phyloP scores from a whole-genome alignment of 2,797 vertebrate genomes.

The Cebuella pygmaea region DNA sequence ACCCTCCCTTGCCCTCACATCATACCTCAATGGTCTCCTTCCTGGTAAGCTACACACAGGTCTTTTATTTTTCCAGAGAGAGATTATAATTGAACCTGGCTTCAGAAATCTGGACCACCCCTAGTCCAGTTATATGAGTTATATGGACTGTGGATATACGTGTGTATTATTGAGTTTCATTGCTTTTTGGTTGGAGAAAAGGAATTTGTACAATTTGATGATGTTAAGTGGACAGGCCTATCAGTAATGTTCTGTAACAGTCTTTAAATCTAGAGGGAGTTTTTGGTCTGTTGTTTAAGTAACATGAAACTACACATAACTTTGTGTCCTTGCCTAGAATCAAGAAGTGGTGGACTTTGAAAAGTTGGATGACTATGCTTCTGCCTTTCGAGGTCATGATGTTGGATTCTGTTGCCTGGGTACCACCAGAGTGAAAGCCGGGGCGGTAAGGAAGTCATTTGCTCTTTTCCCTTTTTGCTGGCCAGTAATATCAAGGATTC shows the following conservation, averaged over 20 bases:
- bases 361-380: conserved; percentile 89
- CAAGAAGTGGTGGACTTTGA: conserved; percentile 97
- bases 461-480: neutral
- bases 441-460: conserved; percentile 87
- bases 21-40: neutral
- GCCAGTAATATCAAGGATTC: neutral
- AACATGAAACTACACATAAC: neutral
- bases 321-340: conserved; percentile 82
- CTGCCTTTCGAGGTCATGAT: conserved; percentile 93
- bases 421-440: conserved; percentile 93
- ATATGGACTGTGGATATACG: neutral
- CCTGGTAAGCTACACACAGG: neutral
- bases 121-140: neutral
- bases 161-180: neutral
- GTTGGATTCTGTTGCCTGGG: conserved; percentile 97
- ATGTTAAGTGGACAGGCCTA: neutral
- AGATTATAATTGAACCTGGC: conserved; percentile 17
- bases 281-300: neutral
- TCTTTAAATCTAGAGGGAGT: neutral
- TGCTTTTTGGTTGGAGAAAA: conserved; percentile 1
- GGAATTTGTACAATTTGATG: neutral
- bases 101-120: neutral
- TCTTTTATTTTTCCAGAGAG: conserved; percentile 15
- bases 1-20: neutral
- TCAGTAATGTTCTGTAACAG: neutral